These are phyloP conservation scores for Timandra comae DNA, from an alignment of 2,888 invertebrate genomes.

Conservation along the genomic window DNA sequence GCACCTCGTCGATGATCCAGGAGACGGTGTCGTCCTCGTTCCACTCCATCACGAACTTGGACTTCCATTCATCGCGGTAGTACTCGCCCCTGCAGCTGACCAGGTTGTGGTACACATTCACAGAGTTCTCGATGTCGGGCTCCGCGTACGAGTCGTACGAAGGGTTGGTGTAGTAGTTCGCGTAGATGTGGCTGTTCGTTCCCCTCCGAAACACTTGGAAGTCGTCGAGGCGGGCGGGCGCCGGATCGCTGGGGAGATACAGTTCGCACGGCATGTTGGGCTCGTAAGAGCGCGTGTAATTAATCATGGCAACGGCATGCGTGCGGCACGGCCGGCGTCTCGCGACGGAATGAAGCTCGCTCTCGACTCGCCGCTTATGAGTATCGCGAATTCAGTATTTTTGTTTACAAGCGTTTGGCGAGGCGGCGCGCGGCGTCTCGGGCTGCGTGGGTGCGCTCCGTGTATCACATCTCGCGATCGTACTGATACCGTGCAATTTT, in stretches of 20 bases:
- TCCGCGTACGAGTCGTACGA: constrained; percentile 56
- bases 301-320: constrained; percentile 51
- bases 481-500: constrained; percentile 15
- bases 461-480: constrained; percentile 8
- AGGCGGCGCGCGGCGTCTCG: constrained; percentile 8
- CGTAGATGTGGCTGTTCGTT: constrained; percentile 50
- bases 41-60: constrained; percentile 73
- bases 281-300: constrained; percentile 67
- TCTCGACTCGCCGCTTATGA: constrained; percentile 35
- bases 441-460: constrained; percentile 1
- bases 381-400: constrained; percentile 41
- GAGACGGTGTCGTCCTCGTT: constrained; percentile 74
- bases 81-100: constrained; percentile 53
- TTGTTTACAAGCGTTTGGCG: constrained; percentile 51
- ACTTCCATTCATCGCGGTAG: constrained; percentile 68
- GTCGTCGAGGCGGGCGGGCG: constrained; percentile 65
- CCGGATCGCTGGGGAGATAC: constrained; percentile 50
- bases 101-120: constrained; percentile 61
- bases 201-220: constrained; percentile 67
- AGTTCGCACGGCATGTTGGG: constrained; percentile 59
- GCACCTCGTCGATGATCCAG: constrained; percentile 68
- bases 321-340: constrained; percentile 42
- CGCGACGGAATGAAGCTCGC: constrained; percentile 47
- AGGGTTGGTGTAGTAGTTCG: constrained; percentile 53
- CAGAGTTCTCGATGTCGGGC: constrained; percentile 52